Evolutionary conservation across 1,140 invertebrate species (phyloP), one percentile per base, ranked within the genome.

Genomic region (Capitella teleta): DNA sequence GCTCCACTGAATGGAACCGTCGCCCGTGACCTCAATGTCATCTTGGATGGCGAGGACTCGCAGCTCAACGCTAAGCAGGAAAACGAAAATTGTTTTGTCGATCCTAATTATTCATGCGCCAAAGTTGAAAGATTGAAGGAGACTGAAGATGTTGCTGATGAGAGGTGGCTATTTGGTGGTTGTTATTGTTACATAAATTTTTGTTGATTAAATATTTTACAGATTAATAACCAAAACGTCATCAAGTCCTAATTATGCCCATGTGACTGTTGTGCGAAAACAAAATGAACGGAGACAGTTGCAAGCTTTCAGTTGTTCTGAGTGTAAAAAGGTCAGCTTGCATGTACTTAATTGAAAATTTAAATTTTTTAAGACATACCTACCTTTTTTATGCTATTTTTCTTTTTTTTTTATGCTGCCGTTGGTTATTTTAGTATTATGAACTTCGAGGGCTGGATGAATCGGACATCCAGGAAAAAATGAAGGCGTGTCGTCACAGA

Each of bases 401-500:
- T 23, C 18, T 24, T 6, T 36, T n/a, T 16, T 19, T 45, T 6
- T 19, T 16, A 8, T 32, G 8, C 19, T 44, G 3, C 14, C 3
- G 3, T 14, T 37, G n/a, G 23, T 40, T 49, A 10, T 53, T 61
- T 30, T 58, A 68, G 65, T 70, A 68, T 51, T 70, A 64, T 50
- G 54, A 59, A 46, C 51, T 51, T 8, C 51, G 56, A 16, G 63
- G 61, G 5, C 23, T 63, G 6, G 53, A 59, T 21, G 62, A 63
- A 5, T 55, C 59, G 34, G 64, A 68, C 51, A 57, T 61, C n/a
- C 21, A 54, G 32, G 16, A 61, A 42, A 53, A 61, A 45, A 57
- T 68, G 52, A 56, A 64, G 18, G 42, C 63, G 4, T 70, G 68
- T 51, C 55, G 66, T 14, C 70, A 73, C 47, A 42, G 64, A 19